These are phyloP conservation scores for Drosophila multiciliata DNA, from an alignment of 2,888 invertebrate genomes.

Conservation along the genomic window DNA sequence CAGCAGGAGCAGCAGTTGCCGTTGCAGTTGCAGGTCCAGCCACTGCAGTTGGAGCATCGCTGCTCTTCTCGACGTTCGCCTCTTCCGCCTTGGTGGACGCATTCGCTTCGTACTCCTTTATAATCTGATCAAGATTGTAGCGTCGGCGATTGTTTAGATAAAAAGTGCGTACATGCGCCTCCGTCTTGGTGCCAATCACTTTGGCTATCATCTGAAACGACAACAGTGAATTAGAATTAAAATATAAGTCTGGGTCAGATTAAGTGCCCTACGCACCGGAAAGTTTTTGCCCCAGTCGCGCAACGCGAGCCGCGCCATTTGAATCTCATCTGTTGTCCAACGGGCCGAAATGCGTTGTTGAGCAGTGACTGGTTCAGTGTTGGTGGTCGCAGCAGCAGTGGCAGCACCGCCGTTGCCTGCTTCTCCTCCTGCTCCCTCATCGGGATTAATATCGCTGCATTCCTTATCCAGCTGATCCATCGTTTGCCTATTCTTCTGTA, in stretches of 20 bases:
- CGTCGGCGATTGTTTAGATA: constrained; percentile 95
- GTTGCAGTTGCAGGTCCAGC: neutral
- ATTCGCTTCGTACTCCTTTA: constrained; percentile 92
- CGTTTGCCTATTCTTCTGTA: constrained; percentile 97
- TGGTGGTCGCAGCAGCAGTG: constrained; percentile 34
- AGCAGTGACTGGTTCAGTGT: constrained; percentile 87
- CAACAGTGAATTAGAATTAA: neutral
- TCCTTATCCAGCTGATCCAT: constrained; percentile 86
- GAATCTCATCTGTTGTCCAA: constrained; percentile 96
- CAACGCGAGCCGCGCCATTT: constrained; percentile 95
- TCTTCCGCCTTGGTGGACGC: constrained; percentile 60
- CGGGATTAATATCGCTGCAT: constrained; percentile 45
- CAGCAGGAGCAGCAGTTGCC: neutral
- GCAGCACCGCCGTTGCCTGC: constrained; percentile 85
- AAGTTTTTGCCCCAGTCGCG: constrained; percentile 93
- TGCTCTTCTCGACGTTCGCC: constrained; percentile 44
- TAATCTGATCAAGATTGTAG: constrained; percentile 93
- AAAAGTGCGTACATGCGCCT: constrained; percentile 95
- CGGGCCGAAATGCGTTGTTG: constrained; percentile 91
- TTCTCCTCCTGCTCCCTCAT: constrained; percentile 68
- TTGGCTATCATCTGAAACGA: constrained; percentile 94
- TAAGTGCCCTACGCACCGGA: constrained; percentile 87
- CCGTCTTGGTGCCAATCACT: constrained; percentile 97
- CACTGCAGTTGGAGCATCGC: constrained; percentile 11
- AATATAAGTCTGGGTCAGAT: too few relatives aligned